Percentiles rank a stretch among this genome's conserved stretches.
Conservation (phyloP, 2,113 vertebrate genomes). For the Apodemus sylvaticus region DNA sequence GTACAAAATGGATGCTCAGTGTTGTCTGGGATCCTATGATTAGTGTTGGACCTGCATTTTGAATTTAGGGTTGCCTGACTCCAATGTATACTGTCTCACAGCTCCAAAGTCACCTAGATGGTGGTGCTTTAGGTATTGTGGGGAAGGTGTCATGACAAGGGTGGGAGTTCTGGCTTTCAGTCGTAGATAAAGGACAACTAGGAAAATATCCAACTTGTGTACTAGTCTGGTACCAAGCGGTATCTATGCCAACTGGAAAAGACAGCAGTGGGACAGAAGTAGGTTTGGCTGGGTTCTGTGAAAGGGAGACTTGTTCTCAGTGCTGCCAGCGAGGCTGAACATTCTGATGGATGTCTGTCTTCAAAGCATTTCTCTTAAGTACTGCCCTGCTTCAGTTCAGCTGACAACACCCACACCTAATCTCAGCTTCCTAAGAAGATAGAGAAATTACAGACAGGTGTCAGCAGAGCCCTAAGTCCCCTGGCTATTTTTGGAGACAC, state of each 20-base stretch:
- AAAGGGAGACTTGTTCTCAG: background rate
- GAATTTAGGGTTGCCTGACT: conserved; percentile 4
- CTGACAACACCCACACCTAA: background rate
- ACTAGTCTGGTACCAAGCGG: background rate
- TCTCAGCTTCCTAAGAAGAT: background rate
- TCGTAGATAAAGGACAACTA: background rate
- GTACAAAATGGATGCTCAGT: background rate
- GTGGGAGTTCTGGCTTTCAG: background rate
- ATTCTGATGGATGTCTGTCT: background rate
- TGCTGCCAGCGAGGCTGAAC: background rate
- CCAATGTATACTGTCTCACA: background rate
- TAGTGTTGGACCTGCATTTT: background rate
- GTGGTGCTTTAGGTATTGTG: fast-evolving
- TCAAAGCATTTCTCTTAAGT: background rate
- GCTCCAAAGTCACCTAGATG: background rate
- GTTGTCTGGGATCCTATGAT: background rate
- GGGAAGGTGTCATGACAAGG: background rate
- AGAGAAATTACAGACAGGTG: conserved; percentile 39
- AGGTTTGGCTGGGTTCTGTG: background rate
- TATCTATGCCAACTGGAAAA: background rate
- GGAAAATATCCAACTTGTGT: background rate
- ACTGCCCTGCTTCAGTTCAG: background rate
- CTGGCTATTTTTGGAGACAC: conserved; percentile 19
- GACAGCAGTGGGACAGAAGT: background rate
- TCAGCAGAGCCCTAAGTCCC: conserved; percentile 36